These are phyloP conservation scores for Idaea straminata DNA, from an alignment of 2,888 invertebrate genomes.

Conservation along the genomic window DNA sequence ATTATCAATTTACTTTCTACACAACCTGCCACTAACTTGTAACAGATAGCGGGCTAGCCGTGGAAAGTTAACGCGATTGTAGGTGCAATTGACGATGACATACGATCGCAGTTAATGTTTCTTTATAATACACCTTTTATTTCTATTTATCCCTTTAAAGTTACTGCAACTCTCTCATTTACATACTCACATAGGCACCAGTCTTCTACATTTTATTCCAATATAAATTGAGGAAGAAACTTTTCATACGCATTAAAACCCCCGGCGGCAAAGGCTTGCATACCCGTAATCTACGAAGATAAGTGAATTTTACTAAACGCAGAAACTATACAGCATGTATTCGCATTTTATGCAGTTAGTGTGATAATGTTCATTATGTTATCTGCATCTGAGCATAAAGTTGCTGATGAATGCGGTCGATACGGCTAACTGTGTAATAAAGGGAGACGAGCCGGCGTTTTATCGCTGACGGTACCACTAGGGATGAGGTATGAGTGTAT, in stretches of 20 bases:
- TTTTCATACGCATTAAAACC: constrained; percentile 8
- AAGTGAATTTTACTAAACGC: constrained; percentile 1
- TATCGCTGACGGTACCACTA: constrained; percentile 31
- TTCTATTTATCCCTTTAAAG: constrained; percentile 17
- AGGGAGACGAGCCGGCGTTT: constrained; percentile 25
- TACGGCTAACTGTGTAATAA: constrained; percentile 14
- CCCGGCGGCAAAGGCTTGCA: background rate
- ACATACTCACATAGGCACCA: constrained; percentile 3
- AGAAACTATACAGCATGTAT: background rate
- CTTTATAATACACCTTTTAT: constrained; percentile 30
- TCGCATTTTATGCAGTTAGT: constrained; percentile 2
- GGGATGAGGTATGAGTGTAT: constrained; percentile 35
- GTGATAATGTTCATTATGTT: constrained; percentile 8
- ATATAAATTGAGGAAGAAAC: constrained; percentile 12
- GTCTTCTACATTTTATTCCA: constrained; percentile 9
- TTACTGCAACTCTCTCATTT: constrained; percentile 8
- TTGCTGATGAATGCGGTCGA: constrained; percentile 13
- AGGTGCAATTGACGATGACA: constrained; percentile 28
- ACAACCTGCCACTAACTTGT: constrained; percentile 19
- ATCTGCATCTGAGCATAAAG: constrained; percentile 13
- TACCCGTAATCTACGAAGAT: background rate
- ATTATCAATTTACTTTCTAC: constrained; percentile 58
- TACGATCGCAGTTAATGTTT: constrained; percentile 30
- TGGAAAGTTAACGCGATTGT: constrained; percentile 50
- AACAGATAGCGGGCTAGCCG: constrained; percentile 39